Percentiles rank a stretch among this genome's conserved stretches.
phyloP scores from a whole-genome alignment of 2,113 vertebrate species.

The Malurus elegans region DNA sequence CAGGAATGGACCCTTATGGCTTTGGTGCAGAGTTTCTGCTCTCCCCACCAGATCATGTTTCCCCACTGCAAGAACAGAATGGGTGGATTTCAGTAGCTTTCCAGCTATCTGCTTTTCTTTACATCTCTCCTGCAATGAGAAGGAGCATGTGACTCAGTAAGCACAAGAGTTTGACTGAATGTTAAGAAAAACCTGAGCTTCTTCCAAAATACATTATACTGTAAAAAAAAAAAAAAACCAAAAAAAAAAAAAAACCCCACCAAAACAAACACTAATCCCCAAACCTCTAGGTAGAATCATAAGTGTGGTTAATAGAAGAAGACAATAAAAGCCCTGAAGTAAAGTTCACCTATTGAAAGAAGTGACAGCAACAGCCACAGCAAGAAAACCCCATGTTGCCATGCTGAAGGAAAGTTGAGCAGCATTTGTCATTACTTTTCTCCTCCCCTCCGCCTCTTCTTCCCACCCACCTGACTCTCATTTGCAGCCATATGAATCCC shows the following conservation, averaged over 20 bases:
- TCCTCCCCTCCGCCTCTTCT: not conserved
- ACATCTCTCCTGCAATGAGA: not conserved
- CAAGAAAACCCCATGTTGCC: not conserved
- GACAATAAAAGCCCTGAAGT: not conserved
- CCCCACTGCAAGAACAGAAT: not conserved
- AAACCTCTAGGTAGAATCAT: not conserved
- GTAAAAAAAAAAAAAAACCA: not conserved
- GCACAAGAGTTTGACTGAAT: not conserved
- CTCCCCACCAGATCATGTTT: not conserved
- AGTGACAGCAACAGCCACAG: not conserved
- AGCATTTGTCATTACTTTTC: not conserved
- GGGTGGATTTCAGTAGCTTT: not conserved
- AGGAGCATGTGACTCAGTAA: not conserved
- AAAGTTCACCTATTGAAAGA: not conserved
- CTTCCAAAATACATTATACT: not conserved
- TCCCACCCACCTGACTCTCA: not conserved
- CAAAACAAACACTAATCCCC: not conserved
- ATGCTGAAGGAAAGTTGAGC: not conserved
- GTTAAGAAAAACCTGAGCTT: not conserved
- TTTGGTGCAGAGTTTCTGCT: not conserved
- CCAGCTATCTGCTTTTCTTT: not conserved
- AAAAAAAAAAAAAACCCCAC: too few species aligned
- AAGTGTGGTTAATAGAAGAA: not conserved
- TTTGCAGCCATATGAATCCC: not conserved
- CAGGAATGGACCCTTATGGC: not conserved